A percentile compares a stretch with the other conserved stretches of the same genome.
Conservation (phyloP, 2,797 vertebrate genomes). For the Parambassis ranga region DNA sequence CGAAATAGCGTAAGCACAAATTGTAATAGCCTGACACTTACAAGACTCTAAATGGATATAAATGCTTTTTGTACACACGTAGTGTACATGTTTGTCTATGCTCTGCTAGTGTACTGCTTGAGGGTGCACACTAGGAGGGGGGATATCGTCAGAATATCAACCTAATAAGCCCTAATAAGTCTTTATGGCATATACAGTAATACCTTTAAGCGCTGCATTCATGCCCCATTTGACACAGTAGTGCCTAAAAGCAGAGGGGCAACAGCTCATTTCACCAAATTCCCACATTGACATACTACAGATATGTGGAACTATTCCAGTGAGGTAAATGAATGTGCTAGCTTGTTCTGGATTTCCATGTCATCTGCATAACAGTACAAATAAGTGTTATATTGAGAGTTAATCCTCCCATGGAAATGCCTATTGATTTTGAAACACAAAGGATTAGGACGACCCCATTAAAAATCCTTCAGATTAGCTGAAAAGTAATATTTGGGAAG, state of each 20-base stretch:
- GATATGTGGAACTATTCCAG: conserved; percentile 5
- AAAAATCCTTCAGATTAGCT: conserved; percentile 1
- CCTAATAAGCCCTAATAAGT: too few species aligned
- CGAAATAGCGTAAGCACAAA: neutral
- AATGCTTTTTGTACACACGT: neutral
- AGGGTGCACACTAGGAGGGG: too few species aligned
- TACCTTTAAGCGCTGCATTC: too few species aligned
- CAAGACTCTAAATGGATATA: too few species aligned
- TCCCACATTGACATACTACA: neutral
- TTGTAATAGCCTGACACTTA: neutral
- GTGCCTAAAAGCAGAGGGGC: neutral
- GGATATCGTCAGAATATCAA: too few species aligned
- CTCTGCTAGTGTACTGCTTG: neutral
- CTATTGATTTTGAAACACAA: neutral
- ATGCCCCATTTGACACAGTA: too few species aligned
- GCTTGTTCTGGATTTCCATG: neutral
- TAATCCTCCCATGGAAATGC: neutral
- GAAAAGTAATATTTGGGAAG: neutral
- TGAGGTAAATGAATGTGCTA: neutral
- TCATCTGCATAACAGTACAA: neutral
- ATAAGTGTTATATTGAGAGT: neutral
- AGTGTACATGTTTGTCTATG: neutral
- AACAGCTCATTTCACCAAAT: neutral
- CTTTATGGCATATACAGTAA: too few species aligned
- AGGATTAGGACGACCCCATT: rapidly evolving